phyloP scores from a whole-genome alignment of 1,140 invertebrate genomes.

The Lepeophtheirus salmonis region DNA sequence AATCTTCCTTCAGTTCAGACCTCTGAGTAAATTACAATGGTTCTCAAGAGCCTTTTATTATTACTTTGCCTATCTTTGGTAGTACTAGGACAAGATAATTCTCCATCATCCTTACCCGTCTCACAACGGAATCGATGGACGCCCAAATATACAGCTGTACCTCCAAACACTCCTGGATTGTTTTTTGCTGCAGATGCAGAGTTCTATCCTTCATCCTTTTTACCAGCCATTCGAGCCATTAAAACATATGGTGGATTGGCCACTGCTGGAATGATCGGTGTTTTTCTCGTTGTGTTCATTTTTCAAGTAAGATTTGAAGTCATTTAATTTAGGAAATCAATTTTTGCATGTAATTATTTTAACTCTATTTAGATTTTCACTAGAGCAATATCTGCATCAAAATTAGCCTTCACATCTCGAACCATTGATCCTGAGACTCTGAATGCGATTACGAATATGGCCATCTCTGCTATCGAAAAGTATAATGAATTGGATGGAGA shows the following conservation, averaged over 20 bases:
- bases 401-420: not conserved
- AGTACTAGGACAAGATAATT: too few relatives aligned
- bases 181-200: not conserved
- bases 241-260: not conserved
- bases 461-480: not conserved
- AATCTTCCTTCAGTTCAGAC: too few relatives aligned
- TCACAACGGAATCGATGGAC: too few relatives aligned
- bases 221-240: not conserved
- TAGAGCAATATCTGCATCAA: not conserved
- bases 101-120: too few relatives aligned
- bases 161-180: not conserved
- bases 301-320: not conserved
- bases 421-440: not conserved
- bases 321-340: not conserved
- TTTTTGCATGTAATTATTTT: too few relatives aligned
- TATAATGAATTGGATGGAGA: not conserved
- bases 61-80: too few relatives aligned
- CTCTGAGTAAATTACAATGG: too few relatives aligned
- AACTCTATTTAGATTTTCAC: not conserved
- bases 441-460: not conserved
- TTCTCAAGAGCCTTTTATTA: too few relatives aligned
- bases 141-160: not conserved
- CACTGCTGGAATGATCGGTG: not conserved
- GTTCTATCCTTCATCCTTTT: not conserved
- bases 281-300: not conserved